Evolutionary conservation across 2,113 vertebrate species (phyloP), one percentile per base, ranked within the genome.

Genomic region (Montifringilla adamsi): DNA sequence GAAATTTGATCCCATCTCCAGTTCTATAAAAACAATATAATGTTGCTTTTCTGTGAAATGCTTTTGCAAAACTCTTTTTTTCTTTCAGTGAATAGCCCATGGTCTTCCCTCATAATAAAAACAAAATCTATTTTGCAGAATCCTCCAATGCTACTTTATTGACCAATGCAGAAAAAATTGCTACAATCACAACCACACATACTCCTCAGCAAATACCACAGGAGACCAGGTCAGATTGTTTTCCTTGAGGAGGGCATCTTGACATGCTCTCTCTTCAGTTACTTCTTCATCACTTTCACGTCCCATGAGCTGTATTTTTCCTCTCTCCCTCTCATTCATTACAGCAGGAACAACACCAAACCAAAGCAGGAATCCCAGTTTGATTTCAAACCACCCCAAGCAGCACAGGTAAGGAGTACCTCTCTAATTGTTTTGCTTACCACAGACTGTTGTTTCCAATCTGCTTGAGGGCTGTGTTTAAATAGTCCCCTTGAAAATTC

Each of bases 131-230:
- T 74, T 96, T 97, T 96, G 11, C 98, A 99, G 99, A 99, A 95
- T 99, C 99, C 52, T 99, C 99, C 35, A 99, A 99, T 86, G 99
- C 99, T 30, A 99, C 99, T 63, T 98, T 99, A 98, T 97, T 99
- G 98, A 99, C 99, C 96, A 99, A 99, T n/a, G 99, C 99, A 9
- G 99, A 99, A 98, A 99, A 99, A 98, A 99, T 99, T 19, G 99
- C 99, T 95, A 99, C 99, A 85, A 99, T 99, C 96, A 99, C 99
- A 94, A 99, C 99, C 95, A 99, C 99, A 46, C 99, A 99, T 97
- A 98, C 98, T 53, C 98, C 99, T 96, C 99, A 99, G 98, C 99
- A 99, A 87, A 98, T 99, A 70, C 86, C 97, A 59, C 98, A 98
- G 95, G 99, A 99, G 97, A 97, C 98, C 96, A 99, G 99, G 99